Base-by-base conservation (phyloP, 2,888 invertebrate species). In the Achlya flavicornis region DNA sequence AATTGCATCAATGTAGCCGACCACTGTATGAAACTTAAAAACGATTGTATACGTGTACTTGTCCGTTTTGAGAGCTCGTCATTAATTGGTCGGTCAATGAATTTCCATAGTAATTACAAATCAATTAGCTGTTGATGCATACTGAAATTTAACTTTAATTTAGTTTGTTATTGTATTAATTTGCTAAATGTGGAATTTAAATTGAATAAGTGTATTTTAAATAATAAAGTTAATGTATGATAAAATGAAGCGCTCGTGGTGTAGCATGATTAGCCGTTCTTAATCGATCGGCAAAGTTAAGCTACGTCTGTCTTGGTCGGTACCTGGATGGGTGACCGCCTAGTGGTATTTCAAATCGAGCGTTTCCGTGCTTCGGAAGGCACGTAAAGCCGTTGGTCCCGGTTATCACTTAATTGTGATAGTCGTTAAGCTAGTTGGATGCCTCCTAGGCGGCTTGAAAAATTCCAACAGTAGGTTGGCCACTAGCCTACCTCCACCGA, bases 1-100 rank as follows among this genome's bases (percentile, higher is more conserved):
- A 63, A 68, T 64, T 57, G 38, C 60, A 19, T 19, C 48, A 57
- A 33, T 48, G 60, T 43, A 57, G 19, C 19, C 33, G 7, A 35
- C 35, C 57, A 11, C 16, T 53, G 33, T 35, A 38, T 48, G n/a
- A 53, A 26, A 60, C 60, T 61, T 19, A 35, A 16, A 19, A n/a
- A n/a, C n/a, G n/a, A n/a, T n/a, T n/a, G n/a, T n/a, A n/a, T n/a
- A 57, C 46, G 57, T 62, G 33, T 33, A 38, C 38, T 32, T 19
- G 35, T 38, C 46, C 58, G 32, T n/a, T 61, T n/a, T 7, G 26
- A 41, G 4, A 35, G 58, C 41, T 62, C n/a, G 33, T 58, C 35
- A n/a, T 35, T 32, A 33, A 58, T 58, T 33, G 33, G 32, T n/a
- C n/a, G 33, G 33, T 53, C 19, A 10, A 53, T 53, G 19, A 19